phyloP scores from a whole-genome alignment of 2,888 invertebrate species.

The Dasysyrphus albostriatus region DNA sequence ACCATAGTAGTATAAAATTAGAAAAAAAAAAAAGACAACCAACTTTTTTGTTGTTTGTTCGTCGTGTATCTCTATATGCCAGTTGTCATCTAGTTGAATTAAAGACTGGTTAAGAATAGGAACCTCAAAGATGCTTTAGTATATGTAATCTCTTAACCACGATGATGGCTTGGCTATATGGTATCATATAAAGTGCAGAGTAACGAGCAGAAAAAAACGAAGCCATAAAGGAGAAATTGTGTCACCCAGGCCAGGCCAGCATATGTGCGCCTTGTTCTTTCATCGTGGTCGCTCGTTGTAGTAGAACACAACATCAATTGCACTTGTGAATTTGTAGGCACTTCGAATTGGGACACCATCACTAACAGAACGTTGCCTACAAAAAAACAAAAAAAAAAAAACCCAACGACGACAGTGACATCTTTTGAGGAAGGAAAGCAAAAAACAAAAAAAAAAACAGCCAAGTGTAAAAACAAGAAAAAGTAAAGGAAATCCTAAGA shows the following conservation, averaged over 20 bases:
- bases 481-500: constrained; percentile 57
- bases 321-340: constrained; percentile 67
- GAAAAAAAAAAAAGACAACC: neutral
- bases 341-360: constrained; percentile 64
- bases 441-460: neutral
- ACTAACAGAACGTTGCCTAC: constrained; percentile 9
- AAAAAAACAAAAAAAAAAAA: constrained; percentile 11
- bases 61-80: constrained; percentile 1
- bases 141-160: constrained; percentile 2
- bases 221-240: constrained; percentile 68
- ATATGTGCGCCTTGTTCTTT: constrained; percentile 33
- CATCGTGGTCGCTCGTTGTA: constrained; percentile 26
- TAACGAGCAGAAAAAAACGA: constrained; percentile 52
- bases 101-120: constrained; percentile 45
- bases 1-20: constrained; percentile 47
- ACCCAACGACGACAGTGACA: constrained; percentile 65
- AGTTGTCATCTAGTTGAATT: constrained; percentile 67
- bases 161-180: constrained; percentile 31
- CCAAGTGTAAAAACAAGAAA: constrained; percentile 32
- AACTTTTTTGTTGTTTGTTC: neutral
- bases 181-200: constrained; percentile 32
- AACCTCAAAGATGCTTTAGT: constrained; percentile 12
- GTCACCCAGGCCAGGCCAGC: constrained; percentile 45
- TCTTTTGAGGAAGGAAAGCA: constrained; percentile 60
- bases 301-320: constrained; percentile 57